These are phyloP conservation scores for Hylomyscus alleni DNA, from an alignment of 2,797 vertebrate species.

Conservation along the genomic window DNA sequence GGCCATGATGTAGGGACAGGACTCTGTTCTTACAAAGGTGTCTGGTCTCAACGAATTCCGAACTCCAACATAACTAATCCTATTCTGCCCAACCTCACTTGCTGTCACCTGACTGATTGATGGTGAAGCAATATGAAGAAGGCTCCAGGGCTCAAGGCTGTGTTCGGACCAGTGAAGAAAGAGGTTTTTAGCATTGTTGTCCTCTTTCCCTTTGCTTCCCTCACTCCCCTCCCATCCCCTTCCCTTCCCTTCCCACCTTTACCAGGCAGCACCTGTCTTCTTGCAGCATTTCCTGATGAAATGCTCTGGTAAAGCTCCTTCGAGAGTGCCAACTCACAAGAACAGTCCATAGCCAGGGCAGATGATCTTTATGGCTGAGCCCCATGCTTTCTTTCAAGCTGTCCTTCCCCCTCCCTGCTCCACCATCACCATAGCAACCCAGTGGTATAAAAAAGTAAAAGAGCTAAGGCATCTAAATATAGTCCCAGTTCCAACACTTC, in stretches of 20 bases:
- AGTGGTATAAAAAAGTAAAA: constrained; percentile 87
- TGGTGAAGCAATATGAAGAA: constrained; percentile 23
- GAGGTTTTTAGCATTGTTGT: constrained; percentile 5
- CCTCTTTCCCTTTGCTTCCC: neutral
- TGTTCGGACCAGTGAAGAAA: neutral
- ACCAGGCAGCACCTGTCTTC: neutral
- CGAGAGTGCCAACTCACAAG: neutral
- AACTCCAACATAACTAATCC: neutral
- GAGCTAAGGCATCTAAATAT: constrained; percentile 90
- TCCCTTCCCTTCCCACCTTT: neutral
- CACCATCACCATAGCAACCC: constrained; percentile 90
- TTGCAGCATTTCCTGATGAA: neutral
- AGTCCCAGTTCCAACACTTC: constrained; percentile 89
- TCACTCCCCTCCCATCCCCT: neutral
- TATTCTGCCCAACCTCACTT: neutral
- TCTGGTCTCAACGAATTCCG: constrained; percentile 46
- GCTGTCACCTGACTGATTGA: neutral
- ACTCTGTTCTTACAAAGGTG: constrained; percentile 9
- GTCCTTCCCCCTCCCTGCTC: constrained; percentile 78
- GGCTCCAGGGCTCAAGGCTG: constrained; percentile 3
- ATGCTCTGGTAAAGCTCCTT: constrained; percentile 18
- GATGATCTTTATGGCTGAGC: constrained; percentile 72
- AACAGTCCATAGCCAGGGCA: constrained; percentile 60
- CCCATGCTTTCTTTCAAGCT: constrained; percentile 80
- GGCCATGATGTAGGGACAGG: neutral